Evolutionary conservation across 1,140 invertebrate species (phyloP), one percentile per base, ranked within the genome.

Genomic region (Maniola jurtina): DNA sequence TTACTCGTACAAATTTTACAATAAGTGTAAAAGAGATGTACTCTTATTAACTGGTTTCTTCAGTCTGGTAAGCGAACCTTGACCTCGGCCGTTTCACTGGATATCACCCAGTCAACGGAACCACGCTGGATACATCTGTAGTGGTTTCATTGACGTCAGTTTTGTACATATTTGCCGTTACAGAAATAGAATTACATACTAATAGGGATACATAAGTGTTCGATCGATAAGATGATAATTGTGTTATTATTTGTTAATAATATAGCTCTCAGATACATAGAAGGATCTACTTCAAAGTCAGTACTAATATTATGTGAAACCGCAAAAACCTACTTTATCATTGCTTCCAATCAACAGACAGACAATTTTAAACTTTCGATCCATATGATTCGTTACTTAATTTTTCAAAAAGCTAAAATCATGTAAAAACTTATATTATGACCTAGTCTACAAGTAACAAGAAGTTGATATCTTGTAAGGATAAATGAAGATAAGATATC

Each of bases 51-150:
- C 50, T n/a, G n/a, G n/a, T n/a, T 64, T 66, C 55, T 61, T 25
- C 15, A 52, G 58, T 62, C 61, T 52, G 66, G 64, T 65, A 63
- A 66, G 11, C 73, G 77, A 77, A 80, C 79, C 79, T 80, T 80
- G 79, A 79, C 72, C 78, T 73, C 72, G 69, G 69, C 55, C 63
- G 54, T 71, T 72, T 61, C 55, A 56, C 50, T 54, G 55, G 64
- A 66, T 72, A 67, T 71, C 60, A 55, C 14, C 66, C 61, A 72
- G 65, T 68, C 70, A 75, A 70, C 70, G 73, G 72, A 76, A 80
- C 71, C 64, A 62, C 59, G 52, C 42, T 50, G 50, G 65, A 61
- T 67, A 42, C 52, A 40, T 34, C 33, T 57, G 16, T 57, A 59
- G 10, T 59, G 11, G n/a, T 62, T 52, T 59, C n/a, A 57, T 40